These are phyloP conservation scores for Austrolebias charrua DNA, from an alignment of 2,797 vertebrate species.

Conservation along the genomic window DNA sequence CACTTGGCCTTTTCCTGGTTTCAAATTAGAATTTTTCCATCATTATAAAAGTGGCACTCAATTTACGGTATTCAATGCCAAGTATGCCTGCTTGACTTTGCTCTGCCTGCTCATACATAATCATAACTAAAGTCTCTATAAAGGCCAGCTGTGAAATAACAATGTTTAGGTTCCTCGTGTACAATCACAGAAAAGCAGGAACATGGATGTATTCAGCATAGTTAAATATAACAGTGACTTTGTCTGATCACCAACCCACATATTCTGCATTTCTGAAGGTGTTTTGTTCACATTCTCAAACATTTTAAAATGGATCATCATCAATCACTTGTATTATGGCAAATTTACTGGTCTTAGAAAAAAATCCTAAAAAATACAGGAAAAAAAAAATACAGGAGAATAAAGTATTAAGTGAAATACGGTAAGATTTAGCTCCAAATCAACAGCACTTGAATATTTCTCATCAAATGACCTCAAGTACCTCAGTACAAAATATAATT, in stretches of 20 bases:
- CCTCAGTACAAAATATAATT: slow-evolving; percentile 40
- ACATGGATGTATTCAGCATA: neutral
- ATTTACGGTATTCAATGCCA: slow-evolving; percentile 48
- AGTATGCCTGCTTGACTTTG: slow-evolving; percentile 39
- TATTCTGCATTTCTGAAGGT: neutral
- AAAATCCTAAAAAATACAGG: neutral
- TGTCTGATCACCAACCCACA: neutral
- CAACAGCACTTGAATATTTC: slow-evolving; percentile 34
- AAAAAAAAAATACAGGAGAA: slow-evolving; percentile 15
- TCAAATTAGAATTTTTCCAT: slow-evolving; percentile 48
- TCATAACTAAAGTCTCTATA: slow-evolving; percentile 23
- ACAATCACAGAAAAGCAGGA: slow-evolving; percentile 8
- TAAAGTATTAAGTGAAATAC: neutral
- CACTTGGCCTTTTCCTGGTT: slow-evolving; percentile 41
- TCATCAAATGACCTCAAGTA: slow-evolving; percentile 46
- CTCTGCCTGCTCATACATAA: slow-evolving; percentile 21
- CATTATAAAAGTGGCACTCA: slow-evolving; percentile 40
- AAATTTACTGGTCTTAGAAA: slow-evolving; percentile 12
- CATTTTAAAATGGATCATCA: neutral
- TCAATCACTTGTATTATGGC: neutral
- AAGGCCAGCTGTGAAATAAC: slow-evolving; percentile 26
- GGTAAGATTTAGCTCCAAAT: slow-evolving; percentile 3
- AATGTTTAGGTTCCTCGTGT: slow-evolving; percentile 14
- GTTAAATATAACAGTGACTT: too few relatives aligned
- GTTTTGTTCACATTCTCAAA: neutral